Evolutionary conservation across 1,140 invertebrate species (phyloP), one percentile per base, ranked within the genome.

Genomic region (Brachionus koreanus): DNA sequence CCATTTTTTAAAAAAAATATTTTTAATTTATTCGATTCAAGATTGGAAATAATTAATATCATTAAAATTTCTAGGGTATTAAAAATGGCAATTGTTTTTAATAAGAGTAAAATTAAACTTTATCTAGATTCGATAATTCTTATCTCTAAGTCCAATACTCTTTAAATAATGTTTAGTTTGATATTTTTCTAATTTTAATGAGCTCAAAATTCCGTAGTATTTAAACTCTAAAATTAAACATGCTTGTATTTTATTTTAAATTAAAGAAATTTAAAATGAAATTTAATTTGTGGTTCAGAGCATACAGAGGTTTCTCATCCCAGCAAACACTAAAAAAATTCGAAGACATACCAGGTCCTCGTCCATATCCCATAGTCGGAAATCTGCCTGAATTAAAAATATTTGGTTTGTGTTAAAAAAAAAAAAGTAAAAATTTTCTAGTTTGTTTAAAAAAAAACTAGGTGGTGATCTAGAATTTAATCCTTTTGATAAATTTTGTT

Each of bases 341-440:
- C 6, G 76, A 79, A 13, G 76, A 79, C 1, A 7, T 79, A 35
- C 76, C 76, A 2, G 76, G 76, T 43, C 76, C 76, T 9, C 52
- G 57, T 13, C 7, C 46, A 12, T 79, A 65, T 23, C 76, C 76
- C 6, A 29, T 79, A 19, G 19, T 79, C 9, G 76, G 76, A 23
- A 79, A 79, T 79, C 16, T 79, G 13, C 19, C 57, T 23, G 33
- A 57, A 42, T 16, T 79, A 5, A 79, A 79, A 65, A 13, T 25
- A 23, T 61, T 79, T 13, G 76, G 76, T 79, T 37, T 39, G 35
- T 12, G 4, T 69, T 1, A 42, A 69, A 69, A 23, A 69, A 69
- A 23, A 69, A 19, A 39, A 39, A 39, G 3, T 37, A 7, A 25
- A 12, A 25, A 25, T 29, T 12, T 16, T 67, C 5, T n/a, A 46